Evolutionary conservation across 2,888 invertebrate species (phyloP).

Genomic region (Cerceris rybyensis): DNA sequence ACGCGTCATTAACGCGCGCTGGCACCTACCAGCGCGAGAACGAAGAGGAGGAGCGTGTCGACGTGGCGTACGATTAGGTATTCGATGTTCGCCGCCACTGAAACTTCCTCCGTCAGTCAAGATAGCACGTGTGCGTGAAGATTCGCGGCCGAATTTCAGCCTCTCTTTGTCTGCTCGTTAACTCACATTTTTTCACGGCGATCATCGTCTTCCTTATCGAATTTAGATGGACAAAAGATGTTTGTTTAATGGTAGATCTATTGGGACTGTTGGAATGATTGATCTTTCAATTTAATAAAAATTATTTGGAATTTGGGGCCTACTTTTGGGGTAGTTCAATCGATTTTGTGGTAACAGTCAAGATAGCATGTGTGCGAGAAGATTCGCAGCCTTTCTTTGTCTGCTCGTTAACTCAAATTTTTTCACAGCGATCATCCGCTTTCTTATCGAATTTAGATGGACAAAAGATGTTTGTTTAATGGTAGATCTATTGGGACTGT

Average conservation of each 20-base stretch:
- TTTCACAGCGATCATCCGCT: not conserved
- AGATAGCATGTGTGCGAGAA: constrained; percentile 24
- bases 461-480: not conserved
- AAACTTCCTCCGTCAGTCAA: constrained; percentile 40
- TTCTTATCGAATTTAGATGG: not conserved
- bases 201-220: not conserved
- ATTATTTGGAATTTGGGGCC: too few relatives aligned
- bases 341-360: not conserved
- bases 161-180: not conserved
- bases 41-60: constrained; percentile 51
- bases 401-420: not conserved
- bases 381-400: constrained; percentile 9
- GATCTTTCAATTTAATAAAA: too few relatives aligned
- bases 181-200: not conserved
- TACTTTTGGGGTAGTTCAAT: too few relatives aligned
- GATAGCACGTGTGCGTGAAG: constrained; percentile 23
- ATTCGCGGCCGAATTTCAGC: constrained; percentile 39
- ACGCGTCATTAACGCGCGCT: constrained; percentile 74
- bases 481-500: too few relatives aligned
- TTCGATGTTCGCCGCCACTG: constrained; percentile 56
- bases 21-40: constrained; percentile 58
- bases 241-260: not conserved
- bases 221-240: not conserved
- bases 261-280: too few relatives aligned
- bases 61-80: constrained; percentile 65